Evolutionary conservation across 2,113 vertebrate genomes (phyloP), one percentile per base, ranked within the genome.

Genomic region (Corythoichthys haematopterus): DNA sequence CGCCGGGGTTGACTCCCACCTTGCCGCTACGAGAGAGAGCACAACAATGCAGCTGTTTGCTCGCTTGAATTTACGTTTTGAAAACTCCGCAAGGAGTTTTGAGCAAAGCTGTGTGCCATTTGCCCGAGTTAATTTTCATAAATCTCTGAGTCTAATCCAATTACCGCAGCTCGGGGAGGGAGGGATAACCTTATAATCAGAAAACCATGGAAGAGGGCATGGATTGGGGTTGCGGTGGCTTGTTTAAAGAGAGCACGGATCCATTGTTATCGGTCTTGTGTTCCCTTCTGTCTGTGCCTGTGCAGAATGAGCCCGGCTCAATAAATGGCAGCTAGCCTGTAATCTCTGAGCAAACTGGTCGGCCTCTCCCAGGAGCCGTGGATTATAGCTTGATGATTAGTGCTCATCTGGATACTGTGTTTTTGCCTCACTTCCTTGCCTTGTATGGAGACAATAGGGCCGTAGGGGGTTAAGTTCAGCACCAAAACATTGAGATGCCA

Each of bases 131-230:
- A 87, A 88, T 92, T 91, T 91, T 88, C 81, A 90, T 88, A 92
- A 92, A 92, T 91, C 92, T 91, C 89, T 91, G 89, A 81, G 86
- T 91, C 89, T 92, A 93, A 93, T 93, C 92, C 92, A 92, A 91
- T 93, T 93, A 92, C 81, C 50, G 75, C 77, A 88, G 88, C 85
- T 88, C 75, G 80, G 86, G 86, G 86, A 91, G 87, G 84, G 80
- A 86, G 86, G 83, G 87, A 91, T 91, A 91, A 90, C 90, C 88
- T 90, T 92, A 88, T 92, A 92, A 92, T 92, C 87, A 83, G 80
- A 88, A 87, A 71, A 81, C 88, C 80, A 88, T 89, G 79, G 81
- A 90, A 91, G 88, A 90, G 88, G 85, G 85, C 88, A 88, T 87
- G 82, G 85, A 88, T 88, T 90, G 85, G 83, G 88, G 83, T 81